Evolutionary conservation across 2,113 vertebrate genomes (phyloP), one percentile per base, ranked within the genome.

Genomic region (Scatophagus argus): DNA sequence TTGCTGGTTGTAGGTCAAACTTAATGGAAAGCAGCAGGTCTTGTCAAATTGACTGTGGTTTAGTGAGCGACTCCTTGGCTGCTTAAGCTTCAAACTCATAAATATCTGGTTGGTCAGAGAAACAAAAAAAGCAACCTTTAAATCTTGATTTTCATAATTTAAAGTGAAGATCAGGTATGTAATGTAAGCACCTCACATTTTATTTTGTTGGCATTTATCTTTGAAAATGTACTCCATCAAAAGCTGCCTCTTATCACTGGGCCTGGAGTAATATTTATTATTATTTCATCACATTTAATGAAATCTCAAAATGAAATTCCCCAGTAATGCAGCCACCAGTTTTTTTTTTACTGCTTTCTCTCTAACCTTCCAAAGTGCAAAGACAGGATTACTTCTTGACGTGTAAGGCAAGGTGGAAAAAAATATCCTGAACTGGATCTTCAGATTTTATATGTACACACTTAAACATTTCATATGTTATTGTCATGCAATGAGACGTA

Each of bases 21-120:
- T 46, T 93, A 93, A 92, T 94, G 65, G 82, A 88, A 93, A 92
- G 82, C 90, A 92, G 92, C 75, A 84, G 83, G 78, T 66, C 71
- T 84, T 62, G 46, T 74, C 69, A 81, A 74, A 81, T 72, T 66
- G 86, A 58, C 74, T 68, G 58, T 73, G 72, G 51, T 86, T 79
- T 72, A 55, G 63, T 67, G 14, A 19, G 25, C 79, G 56, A 84
- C 76, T 84, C 75, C 63, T 46, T 54, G 59, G 27, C 65, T 54
- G 63, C 75, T 82, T 81, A 49, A 36, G 11, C 69, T 67, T 83
- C n/a, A 3, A 59, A 21, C 80, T 83, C 63, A 55, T 86, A 87
- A 77, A 90, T 71, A 74, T 84, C 54, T 54, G 36, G 10, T 46
- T 46, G 55, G 41, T 23, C 29, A 27, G 13, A 59, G 47, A 21